A percentile compares a stretch with the other conserved stretches of the same genome.
These are phyloP conservation scores for Cryptomyrus ogoouensis DNA, from an alignment of 2,113 vertebrate genomes.

Conservation along the genomic window DNA sequence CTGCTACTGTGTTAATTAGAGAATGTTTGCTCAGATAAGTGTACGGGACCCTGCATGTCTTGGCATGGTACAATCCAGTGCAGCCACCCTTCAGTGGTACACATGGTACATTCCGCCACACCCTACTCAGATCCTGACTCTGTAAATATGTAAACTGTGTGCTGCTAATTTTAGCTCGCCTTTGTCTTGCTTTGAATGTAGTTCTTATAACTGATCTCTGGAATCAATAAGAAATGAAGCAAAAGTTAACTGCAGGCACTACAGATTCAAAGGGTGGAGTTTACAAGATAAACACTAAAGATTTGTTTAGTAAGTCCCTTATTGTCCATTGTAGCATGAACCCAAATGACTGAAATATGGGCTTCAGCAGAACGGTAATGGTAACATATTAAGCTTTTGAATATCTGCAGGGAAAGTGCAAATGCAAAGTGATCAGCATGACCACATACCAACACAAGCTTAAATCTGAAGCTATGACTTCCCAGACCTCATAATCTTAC, in stretches of 20 bases:
- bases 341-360: not conserved
- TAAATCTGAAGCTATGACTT: not conserved
- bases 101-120: not conserved
- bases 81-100: not conserved
- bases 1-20: slow-evolving; percentile 23
- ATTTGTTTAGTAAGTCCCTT: not conserved
- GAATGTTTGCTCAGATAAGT: slow-evolving; percentile 14
- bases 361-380: not conserved
- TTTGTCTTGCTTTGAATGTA: not conserved
- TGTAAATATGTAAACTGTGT: not conserved
- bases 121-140: not conserved
- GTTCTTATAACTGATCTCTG: not conserved
- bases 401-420: not conserved
- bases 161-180: not conserved
- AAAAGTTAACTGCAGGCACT: not conserved
- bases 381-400: not conserved
- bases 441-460: not conserved
- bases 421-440: not conserved
- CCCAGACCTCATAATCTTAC: not conserved
- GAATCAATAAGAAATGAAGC: not conserved
- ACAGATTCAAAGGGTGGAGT: not conserved
- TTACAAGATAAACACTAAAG: not conserved
- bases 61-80: not conserved
- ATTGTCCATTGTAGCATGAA: not conserved
- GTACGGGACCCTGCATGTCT: not conserved